Conservation (phyloP, 2,113 vertebrate genomes). For the Pomatorhinus ruficollis region DNA sequence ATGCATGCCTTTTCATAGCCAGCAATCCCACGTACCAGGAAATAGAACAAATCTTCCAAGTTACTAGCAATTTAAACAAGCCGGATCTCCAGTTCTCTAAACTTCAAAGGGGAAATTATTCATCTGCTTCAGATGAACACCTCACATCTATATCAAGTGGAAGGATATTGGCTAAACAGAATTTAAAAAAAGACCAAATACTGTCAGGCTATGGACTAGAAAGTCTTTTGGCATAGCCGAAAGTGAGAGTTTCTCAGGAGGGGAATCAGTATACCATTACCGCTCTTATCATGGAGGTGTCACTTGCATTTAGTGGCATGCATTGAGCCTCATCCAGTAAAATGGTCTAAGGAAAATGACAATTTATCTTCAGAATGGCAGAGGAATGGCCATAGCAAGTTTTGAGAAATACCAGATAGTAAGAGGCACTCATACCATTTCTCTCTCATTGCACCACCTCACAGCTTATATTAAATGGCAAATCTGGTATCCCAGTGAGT, state of each 20-base stretch:
- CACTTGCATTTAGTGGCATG: not conserved
- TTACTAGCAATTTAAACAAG: not conserved
- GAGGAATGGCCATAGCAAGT: not conserved
- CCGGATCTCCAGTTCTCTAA: not conserved
- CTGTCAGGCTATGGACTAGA: not conserved
- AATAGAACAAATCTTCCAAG: not conserved
- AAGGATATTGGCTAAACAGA: not conserved
- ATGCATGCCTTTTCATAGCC: not conserved
- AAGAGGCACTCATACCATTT: not conserved
- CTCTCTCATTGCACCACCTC: not conserved
- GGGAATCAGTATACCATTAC: not conserved
- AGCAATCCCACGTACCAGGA: not conserved
- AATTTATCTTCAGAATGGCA: not conserved
- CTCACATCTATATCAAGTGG: rapidly evolving
- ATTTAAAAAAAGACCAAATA: not conserved
- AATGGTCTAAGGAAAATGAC: not conserved
- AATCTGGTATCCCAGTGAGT: not conserved
- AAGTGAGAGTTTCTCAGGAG: not conserved
- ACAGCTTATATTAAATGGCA: not conserved
- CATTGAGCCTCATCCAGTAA: not conserved
- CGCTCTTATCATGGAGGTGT: not conserved
- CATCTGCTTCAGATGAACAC: not conserved
- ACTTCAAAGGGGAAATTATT: not conserved
- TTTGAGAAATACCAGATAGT: not conserved
- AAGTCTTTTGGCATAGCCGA: not conserved